phyloP scores from a whole-genome alignment of 2,888 invertebrate genomes.

The Arctia plantaginis region DNA sequence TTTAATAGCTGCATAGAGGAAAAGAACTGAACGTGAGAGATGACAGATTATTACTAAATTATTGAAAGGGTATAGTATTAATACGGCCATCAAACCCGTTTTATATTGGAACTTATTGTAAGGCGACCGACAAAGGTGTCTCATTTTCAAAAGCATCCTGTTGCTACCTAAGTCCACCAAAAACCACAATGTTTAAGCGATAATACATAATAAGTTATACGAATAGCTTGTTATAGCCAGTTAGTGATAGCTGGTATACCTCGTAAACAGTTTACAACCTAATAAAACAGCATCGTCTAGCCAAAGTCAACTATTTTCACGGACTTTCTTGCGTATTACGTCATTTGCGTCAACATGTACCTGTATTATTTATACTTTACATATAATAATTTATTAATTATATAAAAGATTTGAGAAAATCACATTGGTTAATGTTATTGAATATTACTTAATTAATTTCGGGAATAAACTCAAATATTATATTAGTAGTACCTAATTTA shows the following conservation, averaged over 20 bases:
- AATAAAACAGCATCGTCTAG: conserved; percentile 13
- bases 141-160: not conserved
- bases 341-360: not conserved
- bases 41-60: no score
- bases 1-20: no score
- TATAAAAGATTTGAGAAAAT: not conserved
- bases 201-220: not conserved
- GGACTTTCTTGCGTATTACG: conserved; percentile 5
- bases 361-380: not conserved
- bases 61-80: no score
- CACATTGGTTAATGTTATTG: not conserved
- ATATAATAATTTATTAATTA: no score
- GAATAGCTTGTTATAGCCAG: not conserved
- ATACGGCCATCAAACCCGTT: no score
- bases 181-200: not conserved
- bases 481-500: no score
- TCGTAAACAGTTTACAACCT: not conserved
- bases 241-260: not conserved
- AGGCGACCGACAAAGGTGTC: not conserved
- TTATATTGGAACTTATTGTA: no score
- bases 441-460: no score
- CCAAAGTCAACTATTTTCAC: conserved; percentile 10
- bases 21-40: no score
- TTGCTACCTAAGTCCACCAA: not conserved
- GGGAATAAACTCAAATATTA: no score